Evolutionary conservation across 2,888 invertebrate species (phyloP), one percentile per base, ranked within the genome.

Genomic region (Dromius quadrimaculatus): DNA sequence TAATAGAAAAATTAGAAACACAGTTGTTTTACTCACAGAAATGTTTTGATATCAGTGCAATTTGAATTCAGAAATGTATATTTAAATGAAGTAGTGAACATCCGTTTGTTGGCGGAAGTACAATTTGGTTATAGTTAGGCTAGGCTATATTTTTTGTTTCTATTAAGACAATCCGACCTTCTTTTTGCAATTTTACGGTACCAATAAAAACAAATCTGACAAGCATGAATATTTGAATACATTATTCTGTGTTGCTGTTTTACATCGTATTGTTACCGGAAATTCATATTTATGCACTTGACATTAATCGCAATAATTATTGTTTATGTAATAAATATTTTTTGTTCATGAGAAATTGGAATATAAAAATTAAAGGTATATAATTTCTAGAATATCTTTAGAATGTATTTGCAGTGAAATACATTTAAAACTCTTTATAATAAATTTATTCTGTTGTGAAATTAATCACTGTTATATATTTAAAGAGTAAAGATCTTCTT

Each of bases 51-150:
- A n/a, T n/a, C n/a, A n/a, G n/a, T n/a, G n/a, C n/a, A n/a, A n/a
- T n/a, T n/a, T n/a, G n/a, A n/a, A n/a, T n/a, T n/a, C n/a, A n/a
- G n/a, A n/a, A n/a, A n/a, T n/a, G n/a, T n/a, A n/a, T 28, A 28
- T 28, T 28, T 8, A 5, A 3, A 28, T 28, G 28, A 28, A 28
- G 28, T 15, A 28, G 50, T 54, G 50, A 28, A 54, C 28, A 54
- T 54, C 50, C 50, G 28, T 54, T 54, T 28, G 23, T 6, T 28
- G 13, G 50, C 50, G 50, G 50, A 54, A 54, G 50, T 54, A 54
- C 28, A 54, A 54, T 54, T 54, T 54, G 50, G 50, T 54, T 54
- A 54, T 54, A 28, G 50, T 54, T 50, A 50, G 50, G 50, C 28
- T 54, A 28, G 23, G 15, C 9, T n/a, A n/a, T n/a, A n/a, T 15